Conservation (phyloP, 1,140 invertebrate species). For the Bombus turneri region DNA sequence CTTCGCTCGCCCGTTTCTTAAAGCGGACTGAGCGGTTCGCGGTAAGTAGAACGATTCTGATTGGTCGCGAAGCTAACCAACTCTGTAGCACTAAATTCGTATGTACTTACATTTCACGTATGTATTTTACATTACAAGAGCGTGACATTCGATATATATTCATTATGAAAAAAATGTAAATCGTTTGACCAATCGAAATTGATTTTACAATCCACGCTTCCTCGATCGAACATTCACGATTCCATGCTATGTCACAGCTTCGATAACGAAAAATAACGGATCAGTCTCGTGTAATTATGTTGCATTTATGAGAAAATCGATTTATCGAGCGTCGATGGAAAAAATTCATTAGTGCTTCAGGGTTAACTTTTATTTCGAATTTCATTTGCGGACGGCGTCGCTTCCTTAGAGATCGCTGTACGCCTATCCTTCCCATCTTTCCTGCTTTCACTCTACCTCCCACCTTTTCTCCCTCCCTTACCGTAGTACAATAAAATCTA, state of each 20-base stretch:
- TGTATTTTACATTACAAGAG: not conserved
- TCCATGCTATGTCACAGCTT: not conserved
- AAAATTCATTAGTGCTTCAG: conserved; percentile 11
- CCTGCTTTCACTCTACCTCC: not conserved
- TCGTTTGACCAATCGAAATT: not conserved
- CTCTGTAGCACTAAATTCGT: conserved; percentile 5
- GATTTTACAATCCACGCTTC: not conserved
- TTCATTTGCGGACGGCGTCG: conserved; percentile 48
- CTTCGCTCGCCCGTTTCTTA: not conserved
- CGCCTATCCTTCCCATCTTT: conserved; percentile 22
- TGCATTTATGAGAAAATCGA: not conserved
- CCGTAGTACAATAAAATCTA: conserved; percentile 69
- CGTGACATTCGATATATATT: not conserved
- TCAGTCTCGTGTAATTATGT: too few relatives aligned
- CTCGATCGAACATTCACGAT: not conserved
- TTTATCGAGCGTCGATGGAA: not conserved
- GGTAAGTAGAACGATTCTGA: not conserved
- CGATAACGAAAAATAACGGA: not conserved
- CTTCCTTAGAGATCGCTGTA: conserved; percentile 35
- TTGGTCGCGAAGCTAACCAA: conserved; percentile 16
- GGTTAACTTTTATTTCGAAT: not conserved
- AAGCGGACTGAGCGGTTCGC: not conserved
- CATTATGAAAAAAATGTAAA: not conserved
- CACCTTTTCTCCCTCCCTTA: not conserved
- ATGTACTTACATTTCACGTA: not conserved